Percentiles rank a stretch among this genome's conserved stretches.
These are phyloP conservation scores for Trichopria drosophilae DNA, from an alignment of 2,888 invertebrate species.

Conservation along the genomic window DNA sequence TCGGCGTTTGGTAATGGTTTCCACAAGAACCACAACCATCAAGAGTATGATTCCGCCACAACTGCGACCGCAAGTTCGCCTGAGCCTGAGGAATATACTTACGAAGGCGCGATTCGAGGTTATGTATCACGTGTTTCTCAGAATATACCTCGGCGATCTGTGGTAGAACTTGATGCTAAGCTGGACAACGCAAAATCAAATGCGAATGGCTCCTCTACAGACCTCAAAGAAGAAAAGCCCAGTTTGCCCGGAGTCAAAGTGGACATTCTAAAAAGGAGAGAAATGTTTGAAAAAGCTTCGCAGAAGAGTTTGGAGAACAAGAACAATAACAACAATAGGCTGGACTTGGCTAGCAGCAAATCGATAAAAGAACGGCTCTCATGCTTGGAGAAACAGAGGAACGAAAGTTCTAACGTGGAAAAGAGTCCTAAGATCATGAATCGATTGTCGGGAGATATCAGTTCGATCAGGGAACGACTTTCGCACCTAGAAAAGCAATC, in stretches of 20 bases:
- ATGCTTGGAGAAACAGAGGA: constrained; percentile 69
- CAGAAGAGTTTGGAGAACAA: constrained; percentile 42
- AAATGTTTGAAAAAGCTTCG: constrained; percentile 75
- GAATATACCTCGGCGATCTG: constrained; percentile 53
- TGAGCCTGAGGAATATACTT: constrained; percentile 79
- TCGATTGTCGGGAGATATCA: constrained; percentile 66
- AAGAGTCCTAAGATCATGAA: constrained; percentile 51
- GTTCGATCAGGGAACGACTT: constrained; percentile 67
- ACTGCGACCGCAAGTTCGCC: constrained; percentile 71
- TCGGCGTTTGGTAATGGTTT: constrained; percentile 48
- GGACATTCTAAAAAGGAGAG: constrained; percentile 78
- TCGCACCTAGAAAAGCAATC: constrained; percentile 65
- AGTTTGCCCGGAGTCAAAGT: constrained; percentile 71
- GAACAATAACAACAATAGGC: constrained; percentile 54
- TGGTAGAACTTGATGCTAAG: constrained; percentile 47
- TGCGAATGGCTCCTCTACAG: constrained; percentile 28
- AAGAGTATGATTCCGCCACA: constrained; percentile 70
- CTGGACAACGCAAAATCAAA: constrained; percentile 56
- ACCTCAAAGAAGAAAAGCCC: constrained; percentile 61
- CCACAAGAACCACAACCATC: constrained; percentile 46
- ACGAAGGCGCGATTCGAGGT: constrained; percentile 84
- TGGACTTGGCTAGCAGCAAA: constrained; percentile 69
- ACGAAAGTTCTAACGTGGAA: constrained; percentile 59
- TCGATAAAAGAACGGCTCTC: constrained; percentile 75
- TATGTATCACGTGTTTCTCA: constrained; percentile 74